Base-by-base conservation (phyloP, 2,888 invertebrate species). In the Slavum lentiscoides region DNA sequence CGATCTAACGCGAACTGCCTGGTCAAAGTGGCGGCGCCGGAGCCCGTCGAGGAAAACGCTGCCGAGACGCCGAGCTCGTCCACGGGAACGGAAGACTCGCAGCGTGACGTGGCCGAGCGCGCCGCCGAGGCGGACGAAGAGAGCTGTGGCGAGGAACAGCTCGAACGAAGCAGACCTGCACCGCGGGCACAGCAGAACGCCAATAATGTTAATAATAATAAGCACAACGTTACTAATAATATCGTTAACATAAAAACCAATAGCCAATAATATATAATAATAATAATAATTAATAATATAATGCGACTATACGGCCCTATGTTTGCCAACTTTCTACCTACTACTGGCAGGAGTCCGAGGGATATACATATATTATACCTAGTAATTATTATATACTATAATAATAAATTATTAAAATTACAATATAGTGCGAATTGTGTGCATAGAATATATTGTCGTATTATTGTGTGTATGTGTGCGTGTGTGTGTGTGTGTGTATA, bases 41-140 rank as follows among this genome's bases (percentile, higher is more conserved):
- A 81, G 49, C 49, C 61, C 37, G 11, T 15, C 49, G 80, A 72
- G 5, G 72, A 80, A 13, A 68, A 76, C 67, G 68, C 80, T 19
- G 83, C 83, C 39, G 84, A 84, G 62, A 84, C 85, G 15, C 84
- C 84, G 19, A 84, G 84, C 76, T 84, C 84, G 15, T 84, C 84
- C 39, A 84, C 84, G 30, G 83, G 84, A 21, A 84, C 84, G 1
- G 85, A 84, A 66, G 84, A 84, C 69, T 84, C 83, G 49, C 83
- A 83, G 23, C 82, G 83, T 23, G 83, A 80, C 58, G 80, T 80
- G 72, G 80, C 83, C 21, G 84, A 84, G 43, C 82, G 84, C 17
- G 84, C 83, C 49, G 84, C 83, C 17, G 84, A 84, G 49, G 85
- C 84, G 49, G 85, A 84, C 77, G 84, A 84, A 69, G 84, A 84